Percentiles rank a stretch among this genome's conserved stretches.
phyloP scores from a whole-genome alignment of 2,113 vertebrate genomes.

The Anser cygnoides region DNA sequence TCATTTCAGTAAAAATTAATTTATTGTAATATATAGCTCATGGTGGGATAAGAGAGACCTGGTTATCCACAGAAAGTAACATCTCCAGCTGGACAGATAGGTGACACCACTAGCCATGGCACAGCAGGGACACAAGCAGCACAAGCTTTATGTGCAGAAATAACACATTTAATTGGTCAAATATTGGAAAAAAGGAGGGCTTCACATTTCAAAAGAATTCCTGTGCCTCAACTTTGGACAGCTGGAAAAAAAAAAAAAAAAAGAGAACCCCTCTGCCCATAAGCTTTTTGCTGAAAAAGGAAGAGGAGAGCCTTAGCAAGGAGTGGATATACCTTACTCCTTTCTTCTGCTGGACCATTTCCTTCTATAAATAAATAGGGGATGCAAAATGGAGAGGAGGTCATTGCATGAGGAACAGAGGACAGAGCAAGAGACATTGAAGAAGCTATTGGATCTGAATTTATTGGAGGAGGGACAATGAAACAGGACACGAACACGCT shows the following conservation, averaged over 20 bases:
- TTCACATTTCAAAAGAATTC: background rate
- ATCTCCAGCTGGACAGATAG: background rate
- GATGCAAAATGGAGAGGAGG: fast-evolving
- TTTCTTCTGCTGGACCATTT: background rate
- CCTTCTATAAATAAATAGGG: background rate
- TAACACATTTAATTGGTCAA: background rate
- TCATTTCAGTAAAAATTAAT: background rate
- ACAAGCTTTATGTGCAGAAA: background rate
- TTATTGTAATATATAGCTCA: background rate
- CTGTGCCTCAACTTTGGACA: background rate
- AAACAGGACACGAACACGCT: background rate
- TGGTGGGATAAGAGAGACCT: background rate
- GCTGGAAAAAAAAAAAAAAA: background rate
- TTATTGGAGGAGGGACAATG: background rate
- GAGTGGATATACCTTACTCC: background rate
- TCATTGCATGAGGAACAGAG: background rate
- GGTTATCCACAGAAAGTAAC: background rate
- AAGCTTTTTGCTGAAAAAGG: background rate
- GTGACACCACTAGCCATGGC: background rate
- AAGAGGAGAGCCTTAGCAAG: background rate
- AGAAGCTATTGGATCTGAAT: background rate
- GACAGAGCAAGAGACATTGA: background rate
- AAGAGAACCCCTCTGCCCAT: background rate
- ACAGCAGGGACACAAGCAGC: background rate
- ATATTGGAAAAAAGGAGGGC: fast-evolving